A percentile compares a stretch with the other conserved stretches of the same genome.
Evolutionary conservation across 1,140 invertebrate genomes (phyloP).

Genomic region (Papilio aristodemus): DNA sequence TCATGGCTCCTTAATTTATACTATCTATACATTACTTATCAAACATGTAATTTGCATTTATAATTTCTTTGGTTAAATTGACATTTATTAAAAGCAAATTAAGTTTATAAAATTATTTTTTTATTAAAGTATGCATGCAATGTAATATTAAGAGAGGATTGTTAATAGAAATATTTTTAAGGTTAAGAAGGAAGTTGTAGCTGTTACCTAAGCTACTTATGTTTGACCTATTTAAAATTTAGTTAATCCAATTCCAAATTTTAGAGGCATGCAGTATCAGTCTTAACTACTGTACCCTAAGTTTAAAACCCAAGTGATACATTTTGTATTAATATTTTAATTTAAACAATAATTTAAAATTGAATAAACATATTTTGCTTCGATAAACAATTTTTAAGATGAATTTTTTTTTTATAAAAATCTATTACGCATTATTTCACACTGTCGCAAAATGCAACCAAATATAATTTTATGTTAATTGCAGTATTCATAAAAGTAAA

Average conservation of each 20-base stretch:
- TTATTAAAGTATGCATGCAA: no score
- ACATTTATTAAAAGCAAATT: no score
- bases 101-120: no score
- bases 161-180: no score
- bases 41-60: background rate
- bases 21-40: background rate
- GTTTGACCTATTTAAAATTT: constrained; percentile 1
- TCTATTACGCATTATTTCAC: no score
- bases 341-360: background rate
- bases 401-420: no score
- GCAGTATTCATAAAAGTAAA: background rate
- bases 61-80: background rate
- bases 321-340: background rate
- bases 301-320: background rate
- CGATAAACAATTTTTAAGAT: background rate
- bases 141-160: no score
- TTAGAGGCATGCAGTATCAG: background rate
- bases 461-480: constrained; percentile 9
- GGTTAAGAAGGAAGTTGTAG: background rate
- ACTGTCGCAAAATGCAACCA: background rate
- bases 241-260: background rate
- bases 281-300: background rate
- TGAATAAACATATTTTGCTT: background rate
- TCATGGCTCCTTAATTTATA: constrained; percentile 15
- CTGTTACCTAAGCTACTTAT: background rate